Evolutionary conservation across 2,888 invertebrate species (phyloP).

Genomic region (Spodoptera exigua): DNA sequence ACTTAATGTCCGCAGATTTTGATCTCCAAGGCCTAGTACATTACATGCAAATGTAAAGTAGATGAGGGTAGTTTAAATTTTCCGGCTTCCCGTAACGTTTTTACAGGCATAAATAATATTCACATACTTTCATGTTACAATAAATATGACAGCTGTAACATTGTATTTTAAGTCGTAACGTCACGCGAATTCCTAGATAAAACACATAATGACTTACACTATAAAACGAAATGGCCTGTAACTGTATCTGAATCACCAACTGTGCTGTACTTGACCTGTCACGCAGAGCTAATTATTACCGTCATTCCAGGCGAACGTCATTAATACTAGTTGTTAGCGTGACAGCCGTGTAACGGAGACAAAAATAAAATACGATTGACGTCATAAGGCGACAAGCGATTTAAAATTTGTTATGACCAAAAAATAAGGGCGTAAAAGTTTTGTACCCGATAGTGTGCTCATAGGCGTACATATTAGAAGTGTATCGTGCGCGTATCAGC

Average conservation of each 20-base stretch:
- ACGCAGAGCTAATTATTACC: slow-evolving; percentile 58
- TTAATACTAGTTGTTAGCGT: slow-evolving; percentile 62
- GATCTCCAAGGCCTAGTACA: slow-evolving; percentile 28
- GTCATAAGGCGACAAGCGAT: slow-evolving; percentile 49
- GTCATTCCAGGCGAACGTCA: slow-evolving; percentile 58
- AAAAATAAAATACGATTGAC: slow-evolving; percentile 60
- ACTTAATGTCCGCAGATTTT: slow-evolving; percentile 14
- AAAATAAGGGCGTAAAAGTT: slow-evolving; percentile 48
- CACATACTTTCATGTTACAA: slow-evolving; percentile 30
- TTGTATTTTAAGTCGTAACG: slow-evolving; percentile 27
- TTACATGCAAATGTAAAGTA: slow-evolving; percentile 16
- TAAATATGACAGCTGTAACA: slow-evolving; percentile 41
- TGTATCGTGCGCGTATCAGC: slow-evolving; percentile 71
- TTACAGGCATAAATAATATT: slow-evolving; percentile 32
- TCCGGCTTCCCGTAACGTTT: slow-evolving; percentile 22
- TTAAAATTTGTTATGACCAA: slow-evolving; percentile 38
- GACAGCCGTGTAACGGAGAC: slow-evolving; percentile 56
- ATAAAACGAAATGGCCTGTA: slow-evolving; percentile 56
- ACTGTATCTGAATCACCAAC: slow-evolving; percentile 54
- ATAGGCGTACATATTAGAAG: slow-evolving; percentile 57
- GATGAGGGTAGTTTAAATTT: slow-evolving; percentile 9
- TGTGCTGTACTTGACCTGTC: slow-evolving; percentile 59
- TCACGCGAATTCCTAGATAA: slow-evolving; percentile 44
- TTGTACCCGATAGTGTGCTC: slow-evolving; percentile 56
- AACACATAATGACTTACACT: slow-evolving; percentile 42